Evolutionary conservation across 2,797 vertebrate species (phyloP).

Genomic region (Acanthurus tractus): DNA sequence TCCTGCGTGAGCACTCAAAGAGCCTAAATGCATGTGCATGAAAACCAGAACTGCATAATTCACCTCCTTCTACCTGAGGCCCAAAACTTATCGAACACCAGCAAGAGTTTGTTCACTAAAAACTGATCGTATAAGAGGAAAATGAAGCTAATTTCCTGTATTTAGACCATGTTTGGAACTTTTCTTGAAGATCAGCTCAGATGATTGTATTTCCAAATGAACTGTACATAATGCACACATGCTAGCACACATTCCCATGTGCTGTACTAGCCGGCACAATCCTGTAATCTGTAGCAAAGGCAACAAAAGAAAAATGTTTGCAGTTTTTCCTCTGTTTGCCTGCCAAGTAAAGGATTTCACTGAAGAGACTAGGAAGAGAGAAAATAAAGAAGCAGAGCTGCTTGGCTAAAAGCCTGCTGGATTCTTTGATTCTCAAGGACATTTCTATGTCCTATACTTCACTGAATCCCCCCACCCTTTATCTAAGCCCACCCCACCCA

Average conservation of each 20-base stretch:
- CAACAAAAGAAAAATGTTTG: constrained; percentile 57
- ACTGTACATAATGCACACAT: constrained; percentile 13
- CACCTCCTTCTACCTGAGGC: too few species aligned
- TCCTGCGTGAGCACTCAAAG: too few species aligned
- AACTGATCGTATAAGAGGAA: neutral
- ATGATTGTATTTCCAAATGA: constrained; percentile 5
- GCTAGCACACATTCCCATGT: neutral
- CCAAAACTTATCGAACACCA: too few species aligned
- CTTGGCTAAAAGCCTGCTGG: constrained; percentile 63
- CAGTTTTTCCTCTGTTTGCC: constrained; percentile 41
- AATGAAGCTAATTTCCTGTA: neutral
- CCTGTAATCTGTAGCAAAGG: constrained; percentile 52
- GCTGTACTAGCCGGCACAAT: constrained; percentile 11
- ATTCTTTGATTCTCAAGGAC: constrained; percentile 76
- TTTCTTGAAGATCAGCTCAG: neutral
- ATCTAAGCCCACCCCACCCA: constrained; percentile 52
- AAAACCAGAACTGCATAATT: too few species aligned
- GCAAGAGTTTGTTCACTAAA: neutral
- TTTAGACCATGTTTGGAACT: neutral
- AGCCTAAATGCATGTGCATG: too few species aligned
- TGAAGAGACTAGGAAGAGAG: constrained; percentile 26
- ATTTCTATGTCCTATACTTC: constrained; percentile 53
- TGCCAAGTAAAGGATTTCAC: constrained; percentile 71
- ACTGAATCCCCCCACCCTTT: constrained; percentile 29
- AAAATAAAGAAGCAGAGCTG: constrained; percentile 47